Percentiles rank a stretch among this genome's conserved stretches.
Evolutionary conservation across 64 coral and sea anemone species (phyloP).

Genomic region (Orbicella faveolata): DNA sequence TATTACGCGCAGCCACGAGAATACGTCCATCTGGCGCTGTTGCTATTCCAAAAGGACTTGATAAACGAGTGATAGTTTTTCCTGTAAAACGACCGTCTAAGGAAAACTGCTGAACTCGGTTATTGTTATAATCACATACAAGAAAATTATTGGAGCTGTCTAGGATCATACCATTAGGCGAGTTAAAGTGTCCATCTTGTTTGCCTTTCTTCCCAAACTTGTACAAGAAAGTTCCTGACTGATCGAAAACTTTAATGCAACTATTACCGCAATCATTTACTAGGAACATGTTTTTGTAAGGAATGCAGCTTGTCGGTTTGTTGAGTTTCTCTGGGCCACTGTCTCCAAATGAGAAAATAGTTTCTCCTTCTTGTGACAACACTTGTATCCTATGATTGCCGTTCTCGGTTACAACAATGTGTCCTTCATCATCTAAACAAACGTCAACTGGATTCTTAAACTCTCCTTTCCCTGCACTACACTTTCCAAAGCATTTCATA

Average conservation of each 20-base stretch:
- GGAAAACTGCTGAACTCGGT: slow-evolving; percentile 41
- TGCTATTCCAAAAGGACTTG: background rate
- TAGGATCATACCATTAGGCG: slow-evolving; percentile 11
- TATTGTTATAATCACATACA: slow-evolving; percentile 36
- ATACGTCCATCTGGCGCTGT: background rate
- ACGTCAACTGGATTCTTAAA: slow-evolving; percentile 30
- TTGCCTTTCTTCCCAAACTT: slow-evolving; percentile 1
- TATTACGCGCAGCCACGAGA: background rate
- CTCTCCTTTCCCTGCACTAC: slow-evolving; percentile 16
- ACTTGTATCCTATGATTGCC: slow-evolving; percentile 29
- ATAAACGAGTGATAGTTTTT: background rate
- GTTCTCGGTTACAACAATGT: slow-evolving; percentile 50
- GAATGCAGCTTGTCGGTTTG: background rate
- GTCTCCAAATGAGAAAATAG: background rate
- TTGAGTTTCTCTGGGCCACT: background rate
- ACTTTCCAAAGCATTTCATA: slow-evolving; percentile 11
- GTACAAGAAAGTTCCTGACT: background rate
- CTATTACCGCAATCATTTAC: slow-evolving; percentile 19
- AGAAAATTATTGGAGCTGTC: slow-evolving; percentile 20
- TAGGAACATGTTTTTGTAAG: background rate
- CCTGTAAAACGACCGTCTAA: slow-evolving; percentile 44
- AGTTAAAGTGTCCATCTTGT: slow-evolving; percentile 3
- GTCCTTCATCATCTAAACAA: slow-evolving; percentile 24
- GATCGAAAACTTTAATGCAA: slow-evolving; percentile 38
- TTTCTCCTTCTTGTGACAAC: background rate